Percentiles rank a stretch among this genome's conserved stretches.
Conservation (phyloP, 2,888 invertebrate genomes). For the Drosophila subsilvestris region DNA sequence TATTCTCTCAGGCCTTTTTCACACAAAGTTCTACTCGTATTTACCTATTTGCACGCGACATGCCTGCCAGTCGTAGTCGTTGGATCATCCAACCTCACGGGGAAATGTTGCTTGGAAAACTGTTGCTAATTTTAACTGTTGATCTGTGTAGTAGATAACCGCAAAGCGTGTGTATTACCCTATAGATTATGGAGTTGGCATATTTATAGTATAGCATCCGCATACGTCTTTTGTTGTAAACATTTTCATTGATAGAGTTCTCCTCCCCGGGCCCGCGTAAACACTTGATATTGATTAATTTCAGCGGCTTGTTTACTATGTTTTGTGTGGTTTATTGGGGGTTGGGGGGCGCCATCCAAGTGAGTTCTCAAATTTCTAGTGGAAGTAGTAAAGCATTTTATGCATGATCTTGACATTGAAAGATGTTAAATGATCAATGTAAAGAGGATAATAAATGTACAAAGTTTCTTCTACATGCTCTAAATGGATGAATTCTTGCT, state of each 20-base stretch:
- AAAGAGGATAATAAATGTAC: not conserved
- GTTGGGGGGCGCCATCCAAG: constrained; percentile 22
- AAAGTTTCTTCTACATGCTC: not conserved
- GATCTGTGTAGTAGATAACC: constrained; percentile 17
- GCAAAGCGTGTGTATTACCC: not conserved
- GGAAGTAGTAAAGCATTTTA: not conserved
- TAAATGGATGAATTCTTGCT: not conserved
- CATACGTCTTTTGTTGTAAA: constrained; percentile 15
- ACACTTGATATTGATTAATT: constrained; percentile 26
- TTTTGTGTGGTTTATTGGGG: constrained; percentile 10
- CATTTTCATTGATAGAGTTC: constrained; percentile 35
- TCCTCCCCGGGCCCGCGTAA: not conserved
- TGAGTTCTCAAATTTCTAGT: not conserved
- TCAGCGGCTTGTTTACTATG: constrained; percentile 3
- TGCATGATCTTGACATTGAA: not conserved
- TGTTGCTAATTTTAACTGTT: constrained; percentile 12
- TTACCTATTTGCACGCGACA: constrained; percentile 37
- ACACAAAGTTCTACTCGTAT: constrained; percentile 13
- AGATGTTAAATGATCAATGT: not conserved
- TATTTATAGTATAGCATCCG: constrained; percentile 1
- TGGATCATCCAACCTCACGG: constrained; percentile 16
- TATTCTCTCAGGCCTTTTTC: constrained; percentile 16
- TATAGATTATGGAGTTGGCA: not conserved
- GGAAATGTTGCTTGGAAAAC: constrained; percentile 4
- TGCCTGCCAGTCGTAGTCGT: not conserved